A percentile compares a stretch with the other conserved stretches of the same genome.
phyloP scores from a whole-genome alignment of 1,140 invertebrate species.

The Delia radicum region DNA sequence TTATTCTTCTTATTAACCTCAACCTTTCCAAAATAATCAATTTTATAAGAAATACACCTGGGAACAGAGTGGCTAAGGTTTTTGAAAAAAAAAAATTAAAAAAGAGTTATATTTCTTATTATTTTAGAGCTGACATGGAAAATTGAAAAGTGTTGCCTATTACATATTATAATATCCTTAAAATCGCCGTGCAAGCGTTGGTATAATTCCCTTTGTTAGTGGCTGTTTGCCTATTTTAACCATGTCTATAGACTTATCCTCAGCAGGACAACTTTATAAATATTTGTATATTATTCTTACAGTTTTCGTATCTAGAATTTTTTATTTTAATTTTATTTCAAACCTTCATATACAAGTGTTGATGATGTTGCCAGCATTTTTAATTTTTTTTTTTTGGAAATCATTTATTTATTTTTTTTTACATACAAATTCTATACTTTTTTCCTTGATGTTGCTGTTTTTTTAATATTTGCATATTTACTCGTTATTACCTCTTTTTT shows the following conservation, averaged over 20 bases:
- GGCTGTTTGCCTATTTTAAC: not conserved
- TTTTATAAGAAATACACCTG: no score
- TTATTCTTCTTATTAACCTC: no score
- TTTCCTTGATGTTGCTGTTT: not conserved
- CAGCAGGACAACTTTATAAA: not conserved
- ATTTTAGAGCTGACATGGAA: no score
- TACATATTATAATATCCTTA: no score
- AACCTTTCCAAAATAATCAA: no score
- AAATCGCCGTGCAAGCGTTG: not conserved
- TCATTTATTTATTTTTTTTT: not conserved
- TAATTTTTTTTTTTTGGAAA: not conserved
- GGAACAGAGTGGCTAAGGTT: no score
- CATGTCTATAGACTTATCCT: not conserved
- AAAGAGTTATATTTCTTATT: no score
- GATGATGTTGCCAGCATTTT: not conserved
- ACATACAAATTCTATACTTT: no score
- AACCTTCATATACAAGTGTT: not conserved
- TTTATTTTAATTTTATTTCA: not conserved
- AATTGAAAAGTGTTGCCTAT: no score
- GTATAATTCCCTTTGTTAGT: no score
- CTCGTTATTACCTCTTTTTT: conserved; percentile 12
- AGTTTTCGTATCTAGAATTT: not conserved
- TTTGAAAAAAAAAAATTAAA: no score
- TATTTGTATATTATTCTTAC: not conserved
- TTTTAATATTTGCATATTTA: conserved; percentile 16